These are phyloP conservation scores for Lutjanus argentimaculatus DNA, from an alignment of 2,797 vertebrate species.

Conservation along the genomic window DNA sequence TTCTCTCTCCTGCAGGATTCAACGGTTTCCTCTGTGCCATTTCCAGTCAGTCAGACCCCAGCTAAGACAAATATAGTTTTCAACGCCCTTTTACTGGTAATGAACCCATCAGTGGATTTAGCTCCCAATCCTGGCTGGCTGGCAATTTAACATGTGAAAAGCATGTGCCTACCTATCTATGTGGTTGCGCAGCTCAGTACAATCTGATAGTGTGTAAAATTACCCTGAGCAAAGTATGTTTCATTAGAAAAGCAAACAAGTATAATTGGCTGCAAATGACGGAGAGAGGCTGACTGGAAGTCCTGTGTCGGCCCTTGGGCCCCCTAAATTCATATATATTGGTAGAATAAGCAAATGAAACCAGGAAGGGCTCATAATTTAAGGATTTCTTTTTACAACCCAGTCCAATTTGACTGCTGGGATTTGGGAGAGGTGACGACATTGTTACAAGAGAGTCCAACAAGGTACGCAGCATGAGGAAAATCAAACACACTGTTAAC, in stretches of 20 bases:
- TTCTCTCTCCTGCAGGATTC: conserved; percentile 81
- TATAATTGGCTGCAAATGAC: conserved; percentile 63
- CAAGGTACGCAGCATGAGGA: conserved; percentile 11
- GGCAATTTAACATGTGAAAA: conserved; percentile 56
- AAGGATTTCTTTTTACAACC: conserved; percentile 31
- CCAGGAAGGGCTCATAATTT: conserved; percentile 31
- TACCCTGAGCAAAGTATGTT: conserved; percentile 40
- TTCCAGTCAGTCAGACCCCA: conserved; percentile 86
- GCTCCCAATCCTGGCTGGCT: conserved; percentile 65
- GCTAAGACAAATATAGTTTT: conserved; percentile 83
- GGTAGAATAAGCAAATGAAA: conserved; percentile 37
- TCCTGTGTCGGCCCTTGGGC: conserved; percentile 20
- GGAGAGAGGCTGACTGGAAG: conserved; percentile 61
- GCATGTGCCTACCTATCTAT: conserved; percentile 55
- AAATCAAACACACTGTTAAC: conserved; percentile 28
- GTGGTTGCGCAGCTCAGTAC: conserved; percentile 43
- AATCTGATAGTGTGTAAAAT: conserved; percentile 57
- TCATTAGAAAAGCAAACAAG: conserved; percentile 68
- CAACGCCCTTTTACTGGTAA: conserved; percentile 85
- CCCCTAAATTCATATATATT: conserved; percentile 37
- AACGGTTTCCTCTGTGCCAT: conserved; percentile 80
- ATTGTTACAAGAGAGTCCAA: conserved; percentile 19
- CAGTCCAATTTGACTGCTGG: conserved; percentile 21
- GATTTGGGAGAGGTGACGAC: conserved; percentile 44
- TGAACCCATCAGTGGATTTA: conserved; percentile 83